Base-by-base conservation (phyloP, 2,113 vertebrate species). In the Empidonax traillii region DNA sequence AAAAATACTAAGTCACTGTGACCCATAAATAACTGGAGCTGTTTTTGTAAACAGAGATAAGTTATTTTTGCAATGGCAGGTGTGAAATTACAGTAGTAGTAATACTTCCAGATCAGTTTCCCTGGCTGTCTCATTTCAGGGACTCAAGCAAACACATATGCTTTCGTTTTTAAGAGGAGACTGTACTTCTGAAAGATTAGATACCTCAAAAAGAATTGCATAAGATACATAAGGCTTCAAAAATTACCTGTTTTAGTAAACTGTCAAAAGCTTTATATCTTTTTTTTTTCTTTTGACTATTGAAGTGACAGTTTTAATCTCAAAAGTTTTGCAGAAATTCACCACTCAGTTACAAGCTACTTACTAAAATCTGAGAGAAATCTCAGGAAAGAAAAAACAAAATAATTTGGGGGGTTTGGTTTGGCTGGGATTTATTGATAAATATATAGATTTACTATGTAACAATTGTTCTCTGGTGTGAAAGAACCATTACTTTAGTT, bases 61-160 rank as follows among this genome's bases (percentile, higher is more conserved):
- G 85, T 46, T 96, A 96, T 89, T 96, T 97, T 90, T 82, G 95
- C 80, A 95, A 55, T 56, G 92, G 85, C n/a, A 88, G 78, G 86
- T 93, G 71, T 94, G 95, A 96, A 95, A 95, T 96, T 94, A 94
- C 86, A 96, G 95, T 27, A 94, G 73, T 37, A 91, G 85, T 58
- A 78, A 67, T 71, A 94, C 68, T 93, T 91, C 49, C 83, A 93
- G 86, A 96, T 92, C 93, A 83, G 80, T 74, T 95, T 87, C 65
- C 59, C 58, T 22, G 59, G 37, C 49, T 68, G 78, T 43, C 58
- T 84, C 62, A 28, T n/a, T 74, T 56, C 78, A 76, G 55, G 41
- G 33, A 61, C 37, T 68, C 52, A 63, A 61, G 62, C 62, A 87
- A 93, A 86, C 58, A 51, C 4, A 5, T 12, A 73, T 9, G 28